These are phyloP conservation scores for Corythornis vintsioides DNA, from an alignment of 2,113 vertebrate species.

Conservation along the genomic window DNA sequence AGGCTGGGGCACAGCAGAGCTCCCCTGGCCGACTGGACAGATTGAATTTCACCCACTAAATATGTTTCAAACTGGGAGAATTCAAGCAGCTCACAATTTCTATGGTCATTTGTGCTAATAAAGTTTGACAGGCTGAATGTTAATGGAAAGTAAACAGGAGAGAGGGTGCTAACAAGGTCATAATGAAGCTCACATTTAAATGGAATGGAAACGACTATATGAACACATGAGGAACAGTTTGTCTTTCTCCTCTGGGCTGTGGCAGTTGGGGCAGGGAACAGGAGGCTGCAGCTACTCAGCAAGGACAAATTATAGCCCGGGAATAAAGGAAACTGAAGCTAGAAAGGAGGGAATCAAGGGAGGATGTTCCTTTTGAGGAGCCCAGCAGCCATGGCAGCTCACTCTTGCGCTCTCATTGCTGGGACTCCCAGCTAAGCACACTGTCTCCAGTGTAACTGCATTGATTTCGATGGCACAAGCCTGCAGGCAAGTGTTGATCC, in stretches of 20 bases:
- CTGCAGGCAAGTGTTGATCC: background rate
- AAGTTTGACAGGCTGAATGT: conserved; percentile 58
- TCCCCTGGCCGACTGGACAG: conserved; percentile 17
- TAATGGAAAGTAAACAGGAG: conserved; percentile 66
- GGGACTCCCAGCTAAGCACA: background rate
- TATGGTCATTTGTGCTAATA: conserved; percentile 56
- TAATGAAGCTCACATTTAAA: conserved; percentile 67
- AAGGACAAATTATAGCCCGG: background rate
- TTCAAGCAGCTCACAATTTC: conserved; percentile 32
- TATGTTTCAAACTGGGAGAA: conserved; percentile 23
- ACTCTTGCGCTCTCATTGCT: background rate
- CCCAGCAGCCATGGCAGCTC: background rate
- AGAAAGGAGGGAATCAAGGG: background rate
- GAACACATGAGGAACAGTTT: conserved; percentile 15
- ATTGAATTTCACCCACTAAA: conserved; percentile 54
- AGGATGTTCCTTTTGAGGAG: background rate
- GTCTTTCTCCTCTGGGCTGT: conserved; percentile 37
- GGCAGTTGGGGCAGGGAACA: conserved; percentile 8
- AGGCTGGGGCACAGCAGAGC: background rate
- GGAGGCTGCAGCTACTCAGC: background rate
- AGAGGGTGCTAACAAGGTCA: conserved; percentile 59
- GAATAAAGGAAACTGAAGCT: background rate
- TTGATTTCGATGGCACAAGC: background rate
- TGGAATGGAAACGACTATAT: conserved; percentile 39
- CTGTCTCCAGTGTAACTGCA: background rate